Evolutionary conservation across 2,888 invertebrate species (phyloP).

Genomic region (Agonum fuliginosum): DNA sequence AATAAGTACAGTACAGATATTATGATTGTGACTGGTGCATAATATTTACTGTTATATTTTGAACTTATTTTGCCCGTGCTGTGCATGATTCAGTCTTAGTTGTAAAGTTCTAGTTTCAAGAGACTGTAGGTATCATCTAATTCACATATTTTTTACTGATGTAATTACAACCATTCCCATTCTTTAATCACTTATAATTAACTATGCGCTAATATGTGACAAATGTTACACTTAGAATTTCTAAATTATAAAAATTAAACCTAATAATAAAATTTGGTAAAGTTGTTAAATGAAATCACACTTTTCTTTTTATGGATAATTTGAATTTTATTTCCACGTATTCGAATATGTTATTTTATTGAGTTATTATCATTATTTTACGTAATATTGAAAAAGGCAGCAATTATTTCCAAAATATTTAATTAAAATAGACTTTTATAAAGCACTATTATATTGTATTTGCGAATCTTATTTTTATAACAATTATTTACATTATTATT

Average conservation of each 20-base stretch:
- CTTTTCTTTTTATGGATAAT: conserved; percentile 39
- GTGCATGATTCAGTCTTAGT: conserved; percentile 24
- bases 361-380: conserved; percentile 25
- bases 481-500: conserved; percentile 32
- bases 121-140: conserved; percentile 19
- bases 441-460: conserved; percentile 34
- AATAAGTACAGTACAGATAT: conserved; percentile 33
- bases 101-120: conserved; percentile 31
- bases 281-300: conserved; percentile 55
- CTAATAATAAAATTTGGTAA: conserved; percentile 58
- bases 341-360: conserved; percentile 28
- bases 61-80: conserved; percentile 34
- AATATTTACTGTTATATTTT: conserved; percentile 25
- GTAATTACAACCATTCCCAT: conserved; percentile 57
- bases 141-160: conserved; percentile 34
- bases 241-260: conserved; percentile 55
- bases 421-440: conserved; percentile 32
- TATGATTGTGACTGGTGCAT: conserved; percentile 27
- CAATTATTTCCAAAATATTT: conserved; percentile 35
- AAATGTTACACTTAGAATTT: conserved; percentile 53
- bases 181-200: conserved; percentile 44
- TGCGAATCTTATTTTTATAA: not conserved
- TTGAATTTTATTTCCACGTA: conserved; percentile 48
- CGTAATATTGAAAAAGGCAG: conserved; percentile 11
- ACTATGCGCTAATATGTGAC: conserved; percentile 56